Conservation (phyloP, 2,797 vertebrate species). For the Rhabdomys pumilio region DNA sequence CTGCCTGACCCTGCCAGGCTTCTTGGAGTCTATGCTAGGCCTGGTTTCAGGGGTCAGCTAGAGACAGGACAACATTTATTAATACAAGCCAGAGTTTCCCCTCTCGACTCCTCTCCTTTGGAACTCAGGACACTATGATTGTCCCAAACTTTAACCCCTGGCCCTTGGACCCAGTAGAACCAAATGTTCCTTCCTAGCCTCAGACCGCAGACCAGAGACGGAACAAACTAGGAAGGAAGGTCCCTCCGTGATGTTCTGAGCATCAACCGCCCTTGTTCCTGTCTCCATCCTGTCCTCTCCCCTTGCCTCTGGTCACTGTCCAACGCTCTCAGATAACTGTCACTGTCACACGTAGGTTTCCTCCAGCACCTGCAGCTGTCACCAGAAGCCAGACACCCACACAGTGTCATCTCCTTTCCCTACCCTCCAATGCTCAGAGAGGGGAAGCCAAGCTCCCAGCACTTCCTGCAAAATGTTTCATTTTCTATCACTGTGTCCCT, state of each 20-base stretch:
- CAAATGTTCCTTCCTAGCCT: neutral
- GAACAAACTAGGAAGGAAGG: neutral
- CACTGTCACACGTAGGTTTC: neutral
- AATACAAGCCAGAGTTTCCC: neutral
- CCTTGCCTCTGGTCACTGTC: neutral
- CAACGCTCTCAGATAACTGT: neutral
- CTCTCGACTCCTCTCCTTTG: neutral
- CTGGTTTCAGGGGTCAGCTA: neutral
- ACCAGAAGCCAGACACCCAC: neutral
- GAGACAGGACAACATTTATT: neutral
- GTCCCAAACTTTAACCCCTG: neutral
- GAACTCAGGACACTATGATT: neutral
- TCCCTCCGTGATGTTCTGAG: neutral
- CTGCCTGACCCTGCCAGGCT: neutral
- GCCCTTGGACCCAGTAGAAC: neutral
- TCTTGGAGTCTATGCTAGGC: neutral
- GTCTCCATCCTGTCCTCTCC: neutral
- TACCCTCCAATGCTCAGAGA: neutral
- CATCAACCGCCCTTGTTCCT: neutral
- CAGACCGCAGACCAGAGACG: neutral
- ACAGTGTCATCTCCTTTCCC: neutral
- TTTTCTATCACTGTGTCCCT: no score
- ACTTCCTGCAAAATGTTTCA: rapidly evolving
- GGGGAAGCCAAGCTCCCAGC: neutral
- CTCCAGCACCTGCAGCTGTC: neutral